Evolutionary conservation across 1,140 invertebrate genomes (phyloP), one percentile per base, ranked within the genome.

Genomic region (Ceratina calcarata): DNA sequence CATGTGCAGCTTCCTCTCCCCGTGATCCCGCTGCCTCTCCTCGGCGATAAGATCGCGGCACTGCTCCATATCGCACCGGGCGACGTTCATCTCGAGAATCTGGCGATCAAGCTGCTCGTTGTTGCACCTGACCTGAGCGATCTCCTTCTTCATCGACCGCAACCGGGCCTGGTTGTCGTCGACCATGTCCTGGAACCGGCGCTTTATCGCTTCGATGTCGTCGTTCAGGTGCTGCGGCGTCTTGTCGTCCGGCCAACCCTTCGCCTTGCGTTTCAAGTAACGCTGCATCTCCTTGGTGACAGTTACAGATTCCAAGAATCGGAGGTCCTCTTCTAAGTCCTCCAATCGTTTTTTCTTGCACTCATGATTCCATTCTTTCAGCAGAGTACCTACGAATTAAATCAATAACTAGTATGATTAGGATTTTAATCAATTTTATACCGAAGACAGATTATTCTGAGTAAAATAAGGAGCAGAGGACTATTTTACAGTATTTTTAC

Each of bases 281-380:
- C 77, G 79, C 74, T 94, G 94, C 62, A 96, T 94, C 61, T 95
- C 94, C 90, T 94, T 95, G 0, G 95, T 95, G 27, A 95, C 94
- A 85, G 93, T 94, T 1, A 95, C 90, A 16, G 91, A 86, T 27
- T 91, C 87, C 45, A 95, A 92, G 53, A 94, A 93, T 37, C 91
- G 90, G 0, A 96, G 86, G 51, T 95, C 93, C 62, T 94, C 92
- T 45, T 93, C 66, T 78, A 95, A 90, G 87, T 96, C 94, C 0
- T 93, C 90, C 51, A 95, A 93, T 65, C 92, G 92, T 93, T 94
- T 95, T 83, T 91, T 94, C 70, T 94, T 88, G 81, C 93, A 94
- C 45, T 93, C 92, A 85, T 96, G 95, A 80, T 94, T 90, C 95
- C 95, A 96, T 87, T 96, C 94, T 83, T 94, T 93, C 24, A 67